Evolutionary conservation across 2,113 vertebrate genomes (phyloP), one percentile per base, ranked within the genome.

Genomic region (Odocoileus virginianus): DNA sequence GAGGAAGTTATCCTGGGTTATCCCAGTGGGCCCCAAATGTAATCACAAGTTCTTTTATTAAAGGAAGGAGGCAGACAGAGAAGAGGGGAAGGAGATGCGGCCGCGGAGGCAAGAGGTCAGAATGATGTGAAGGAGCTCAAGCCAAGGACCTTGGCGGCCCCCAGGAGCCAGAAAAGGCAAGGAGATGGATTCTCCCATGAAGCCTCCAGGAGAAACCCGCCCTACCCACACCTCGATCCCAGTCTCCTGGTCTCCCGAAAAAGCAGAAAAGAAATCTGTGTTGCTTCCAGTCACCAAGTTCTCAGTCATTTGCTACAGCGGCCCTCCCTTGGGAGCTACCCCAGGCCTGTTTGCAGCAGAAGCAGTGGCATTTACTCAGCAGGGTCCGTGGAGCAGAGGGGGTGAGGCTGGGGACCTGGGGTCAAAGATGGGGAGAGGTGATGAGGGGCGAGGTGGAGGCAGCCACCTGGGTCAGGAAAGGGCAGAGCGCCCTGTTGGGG

Each of bases 71-170:
- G 76, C 6, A 17, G 40, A 40, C 9, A 19, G 50, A 17, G 19
- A 64, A 23, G 10, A 45, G 36, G 36, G 47, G 89, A 19, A 23
- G 28, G 21, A 7, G 27, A 43, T 6, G 9, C 30, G 67, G 40
- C 36, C 25, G 17, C 0, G 15, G 57, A 74, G 30, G 11, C 1
- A 0, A 43, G 61, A 85, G 30, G 58, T 19, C 1, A 19, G 78
- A 52, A 21, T 2, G 10, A 3, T 2, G 10, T 1, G n/a, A 71
- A 60, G 28, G 45, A 57, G 52, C 15, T 0, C 2, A n/a, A 50
- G 78, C 57, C 83, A 55, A 40, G 79, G 8, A 14, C 5, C 14
- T 16, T 0, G 0, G 58, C 0, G 6, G 12, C 8, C 33, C 2
- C 50, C 3, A 25, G 12, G 50, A 40, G 47, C n/a, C 8, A 12